Percentiles rank a stretch among this genome's conserved stretches.
These are phyloP conservation scores for Cosmia pyralina DNA, from an alignment of 2,888 invertebrate species.

Conservation along the genomic window DNA sequence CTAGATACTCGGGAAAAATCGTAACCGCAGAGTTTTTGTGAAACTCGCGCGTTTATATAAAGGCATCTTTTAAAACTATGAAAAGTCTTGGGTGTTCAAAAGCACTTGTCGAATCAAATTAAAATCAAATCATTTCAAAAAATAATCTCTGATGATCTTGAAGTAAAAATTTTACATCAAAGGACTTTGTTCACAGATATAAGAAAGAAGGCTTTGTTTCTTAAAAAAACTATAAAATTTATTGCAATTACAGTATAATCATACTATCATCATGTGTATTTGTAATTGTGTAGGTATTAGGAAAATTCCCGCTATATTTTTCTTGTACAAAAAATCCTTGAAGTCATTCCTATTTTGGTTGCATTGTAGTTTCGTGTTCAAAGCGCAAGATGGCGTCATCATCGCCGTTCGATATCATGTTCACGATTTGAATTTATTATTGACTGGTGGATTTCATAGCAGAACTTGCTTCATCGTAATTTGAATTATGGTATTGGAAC, in stretches of 20 bases:
- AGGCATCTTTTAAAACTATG: background rate
- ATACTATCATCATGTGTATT: background rate
- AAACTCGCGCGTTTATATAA: background rate
- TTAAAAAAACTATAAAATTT: background rate
- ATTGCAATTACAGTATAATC: background rate
- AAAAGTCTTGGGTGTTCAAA: background rate
- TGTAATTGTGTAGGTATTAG: no score
- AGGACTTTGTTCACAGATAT: no score
- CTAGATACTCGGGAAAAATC: constrained; percentile 25
- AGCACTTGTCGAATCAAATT: background rate
- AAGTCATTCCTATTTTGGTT: background rate
- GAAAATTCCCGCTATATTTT: background rate
- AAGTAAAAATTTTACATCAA: background rate
- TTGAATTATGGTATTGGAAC: constrained; percentile 32
- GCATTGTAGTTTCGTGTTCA: constrained; percentile 4
- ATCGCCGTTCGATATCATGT: constrained; percentile 27
- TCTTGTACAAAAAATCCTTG: background rate
- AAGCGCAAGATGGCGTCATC: constrained; percentile 39
- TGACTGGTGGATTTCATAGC: constrained; percentile 33
- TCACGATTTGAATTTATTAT: constrained; percentile 50
- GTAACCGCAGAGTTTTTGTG: background rate
- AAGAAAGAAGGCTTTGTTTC: no score
- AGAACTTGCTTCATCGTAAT: constrained; percentile 22
- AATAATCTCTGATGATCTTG: background rate
- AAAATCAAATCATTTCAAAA: background rate